phyloP scores from a whole-genome alignment of 1,140 invertebrate genomes.

The Eulimnadia texana region DNA sequence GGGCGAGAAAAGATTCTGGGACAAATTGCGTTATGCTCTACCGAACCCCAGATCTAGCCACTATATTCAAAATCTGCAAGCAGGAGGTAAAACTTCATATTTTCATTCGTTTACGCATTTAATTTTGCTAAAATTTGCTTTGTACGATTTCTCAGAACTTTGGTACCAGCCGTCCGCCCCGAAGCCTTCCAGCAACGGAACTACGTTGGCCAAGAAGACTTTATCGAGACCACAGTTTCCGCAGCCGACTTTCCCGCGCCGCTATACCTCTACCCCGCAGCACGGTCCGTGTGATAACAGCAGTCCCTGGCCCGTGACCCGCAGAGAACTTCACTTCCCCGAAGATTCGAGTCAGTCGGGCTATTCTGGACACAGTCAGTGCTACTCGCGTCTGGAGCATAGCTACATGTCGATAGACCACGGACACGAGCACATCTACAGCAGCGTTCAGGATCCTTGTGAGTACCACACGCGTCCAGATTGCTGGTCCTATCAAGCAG shows the following conservation, averaged over 20 bases:
- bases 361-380: background rate
- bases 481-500: constrained; percentile 4
- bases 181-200: background rate
- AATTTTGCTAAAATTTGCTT: background rate
- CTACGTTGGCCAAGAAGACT: background rate
- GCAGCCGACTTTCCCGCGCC: constrained; percentile 2
- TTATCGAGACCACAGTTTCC: background rate
- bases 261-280: constrained; percentile 12
- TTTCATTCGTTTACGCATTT: background rate
- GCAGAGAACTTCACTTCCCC: constrained; percentile 2
- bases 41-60: constrained; percentile 39
- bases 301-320: background rate
- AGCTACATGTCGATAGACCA: constrained; percentile 15
- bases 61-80: constrained; percentile 7
- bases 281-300: background rate
- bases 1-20: constrained; percentile 88
- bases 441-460: constrained; percentile 7
- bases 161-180: constrained; percentile 2
- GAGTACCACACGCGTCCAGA: background rate
- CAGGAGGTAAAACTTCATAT: background rate
- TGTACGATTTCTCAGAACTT: background rate
- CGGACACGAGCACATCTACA: constrained; percentile 13
- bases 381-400: constrained; percentile 15
- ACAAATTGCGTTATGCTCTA: constrained; percentile 80
- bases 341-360: constrained; percentile 1